These are phyloP conservation scores for Drosophila niveifrons DNA, from an alignment of 2,888 invertebrate genomes.

Conservation along the genomic window DNA sequence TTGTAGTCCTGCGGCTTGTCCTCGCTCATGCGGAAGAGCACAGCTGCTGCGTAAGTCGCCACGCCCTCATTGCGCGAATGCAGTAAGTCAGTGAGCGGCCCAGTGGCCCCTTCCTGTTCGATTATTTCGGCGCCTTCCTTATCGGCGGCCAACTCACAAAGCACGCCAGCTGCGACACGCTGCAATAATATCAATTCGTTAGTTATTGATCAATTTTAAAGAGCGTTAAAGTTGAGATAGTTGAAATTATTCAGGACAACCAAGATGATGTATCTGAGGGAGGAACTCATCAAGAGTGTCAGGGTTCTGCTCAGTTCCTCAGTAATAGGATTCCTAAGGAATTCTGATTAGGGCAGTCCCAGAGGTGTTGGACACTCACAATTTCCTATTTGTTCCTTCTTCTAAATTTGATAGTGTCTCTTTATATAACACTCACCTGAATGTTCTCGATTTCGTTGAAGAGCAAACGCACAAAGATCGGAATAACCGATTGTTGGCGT, in stretches of 20 bases:
- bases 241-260: no score
- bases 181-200: slow-evolving; percentile 80
- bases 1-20: slow-evolving; percentile 99
- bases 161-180: slow-evolving; percentile 98
- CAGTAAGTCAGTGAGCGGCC: slow-evolving; percentile 96
- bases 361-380: no score
- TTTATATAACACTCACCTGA: slow-evolving; percentile 86
- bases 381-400: no score
- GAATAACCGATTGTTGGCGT: slow-evolving; percentile 96
- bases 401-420: no score
- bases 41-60: slow-evolving; percentile 98
- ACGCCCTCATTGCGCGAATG: slow-evolving; percentile 99
- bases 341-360: no score
- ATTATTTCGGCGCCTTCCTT: slow-evolving; percentile 99
- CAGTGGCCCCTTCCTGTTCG: slow-evolving; percentile 98
- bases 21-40: slow-evolving; percentile 98
- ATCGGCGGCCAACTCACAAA: slow-evolving; percentile 97
- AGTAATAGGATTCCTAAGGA: no score
- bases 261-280: no score
- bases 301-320: no score
- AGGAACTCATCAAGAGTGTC: no score
- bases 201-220: no score
- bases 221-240: no score
- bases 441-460: slow-evolving; percentile 99
- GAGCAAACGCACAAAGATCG: slow-evolving; percentile 97